A percentile compares a stretch with the other conserved stretches of the same genome.
phyloP scores from a whole-genome alignment of 2,888 invertebrate genomes.

The Bellardia pandia region DNA sequence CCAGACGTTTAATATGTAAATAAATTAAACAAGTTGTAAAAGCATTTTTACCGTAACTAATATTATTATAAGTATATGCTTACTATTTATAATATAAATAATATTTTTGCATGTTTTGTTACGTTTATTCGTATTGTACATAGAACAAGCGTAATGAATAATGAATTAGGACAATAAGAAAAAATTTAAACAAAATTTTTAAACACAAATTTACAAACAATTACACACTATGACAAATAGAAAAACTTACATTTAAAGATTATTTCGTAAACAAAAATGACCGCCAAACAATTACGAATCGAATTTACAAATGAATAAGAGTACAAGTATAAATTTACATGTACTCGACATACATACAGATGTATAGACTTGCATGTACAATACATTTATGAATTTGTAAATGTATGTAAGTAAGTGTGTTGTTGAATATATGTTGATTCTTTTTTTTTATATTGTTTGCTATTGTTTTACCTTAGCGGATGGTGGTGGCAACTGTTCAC shows the following conservation, averaged over 20 bases:
- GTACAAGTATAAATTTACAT: background rate
- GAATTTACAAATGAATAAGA: conserved; percentile 4
- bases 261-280: conserved; percentile 58
- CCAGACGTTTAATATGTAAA: too few species aligned
- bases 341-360: background rate
- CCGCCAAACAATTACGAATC: conserved; percentile 29
- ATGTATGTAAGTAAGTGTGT: background rate
- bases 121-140: conserved; percentile 24
- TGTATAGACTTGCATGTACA: background rate
- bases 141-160: conserved; percentile 36
- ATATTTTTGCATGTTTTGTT: background rate
- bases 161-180: conserved; percentile 18
- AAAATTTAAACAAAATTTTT: conserved; percentile 4
- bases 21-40: too few species aligned
- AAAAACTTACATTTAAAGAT: conserved; percentile 41
- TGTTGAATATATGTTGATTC: background rate
- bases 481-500: conserved; percentile 79
- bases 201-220: conserved; percentile 9
- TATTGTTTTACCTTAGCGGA: conserved; percentile 78
- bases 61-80: background rate
- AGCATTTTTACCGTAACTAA: background rate
- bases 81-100: background rate
- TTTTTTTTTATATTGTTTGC: conserved; percentile 13
- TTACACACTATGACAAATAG: conserved; percentile 45
- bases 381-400: background rate